Conservation (phyloP, 2,888 invertebrate genomes). For the Sminthurinus aureus region DNA sequence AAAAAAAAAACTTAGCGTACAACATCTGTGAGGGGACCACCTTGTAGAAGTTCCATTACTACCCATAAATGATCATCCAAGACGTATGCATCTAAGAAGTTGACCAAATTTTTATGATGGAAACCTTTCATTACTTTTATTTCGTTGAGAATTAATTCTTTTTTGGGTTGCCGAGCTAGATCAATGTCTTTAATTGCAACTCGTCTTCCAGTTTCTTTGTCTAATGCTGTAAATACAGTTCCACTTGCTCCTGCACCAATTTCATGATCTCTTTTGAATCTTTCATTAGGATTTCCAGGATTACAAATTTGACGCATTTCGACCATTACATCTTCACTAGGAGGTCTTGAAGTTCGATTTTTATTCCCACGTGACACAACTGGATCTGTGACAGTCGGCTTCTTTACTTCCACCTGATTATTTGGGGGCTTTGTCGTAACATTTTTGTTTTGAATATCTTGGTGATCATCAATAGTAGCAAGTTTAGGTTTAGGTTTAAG, state of each 20-base stretch:
- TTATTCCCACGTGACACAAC: background rate
- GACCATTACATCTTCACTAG: constrained; percentile 78
- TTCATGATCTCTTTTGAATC: constrained; percentile 74
- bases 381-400: constrained; percentile 43
- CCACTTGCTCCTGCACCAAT: constrained; percentile 74
- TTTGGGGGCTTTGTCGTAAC: background rate
- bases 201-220: constrained; percentile 73
- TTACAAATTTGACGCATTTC: constrained; percentile 82
- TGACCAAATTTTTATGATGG: constrained; percentile 93
- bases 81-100: constrained; percentile 93
- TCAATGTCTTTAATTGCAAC: constrained; percentile 98
- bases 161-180: constrained; percentile 91
- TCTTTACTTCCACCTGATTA: constrained; percentile 24
- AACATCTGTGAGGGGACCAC: constrained; percentile 89
- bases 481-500: background rate
- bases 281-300: constrained; percentile 78
- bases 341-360: constrained; percentile 55
- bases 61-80: constrained; percentile 94
- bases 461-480: background rate
- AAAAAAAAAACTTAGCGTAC: too few species aligned
- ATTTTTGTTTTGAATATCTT: background rate
- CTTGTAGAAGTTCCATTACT: constrained; percentile 93
- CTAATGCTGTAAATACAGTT: constrained; percentile 86
- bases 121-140: constrained; percentile 90
- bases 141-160: constrained; percentile 94